Percentiles rank a stretch among this genome's conserved stretches.
phyloP scores from a whole-genome alignment of 1,140 invertebrate genomes.

The Protaetia brevitarsis region DNA sequence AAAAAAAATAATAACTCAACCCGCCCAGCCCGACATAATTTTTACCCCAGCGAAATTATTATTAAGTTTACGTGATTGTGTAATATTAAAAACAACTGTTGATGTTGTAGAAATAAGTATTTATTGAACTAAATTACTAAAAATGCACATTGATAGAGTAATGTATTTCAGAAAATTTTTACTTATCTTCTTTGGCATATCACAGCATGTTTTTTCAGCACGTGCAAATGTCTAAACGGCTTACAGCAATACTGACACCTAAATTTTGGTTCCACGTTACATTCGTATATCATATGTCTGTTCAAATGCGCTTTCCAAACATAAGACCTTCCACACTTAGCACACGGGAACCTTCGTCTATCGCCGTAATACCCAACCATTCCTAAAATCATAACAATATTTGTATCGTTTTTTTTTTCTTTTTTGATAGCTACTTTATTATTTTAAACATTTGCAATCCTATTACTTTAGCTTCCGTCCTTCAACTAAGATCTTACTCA shows the following conservation, averaged over 20 bases:
- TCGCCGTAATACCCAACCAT: not conserved
- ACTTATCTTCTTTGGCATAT: not conserved
- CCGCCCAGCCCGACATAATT: too few species aligned
- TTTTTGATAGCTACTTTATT: not conserved
- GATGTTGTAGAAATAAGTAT: not conserved
- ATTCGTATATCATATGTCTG: conserved; percentile 53
- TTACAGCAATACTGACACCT: conserved; percentile 42
- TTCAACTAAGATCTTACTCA: too few species aligned
- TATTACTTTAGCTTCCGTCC: too few species aligned
- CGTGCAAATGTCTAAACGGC: not conserved
- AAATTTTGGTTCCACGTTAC: conserved; percentile 54
- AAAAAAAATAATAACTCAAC: too few species aligned
- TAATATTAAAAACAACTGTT: not conserved
- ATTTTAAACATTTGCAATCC: not conserved
- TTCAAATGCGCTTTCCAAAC: conserved; percentile 53
- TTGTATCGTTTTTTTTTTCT: not conserved
- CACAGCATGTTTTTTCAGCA: not conserved
- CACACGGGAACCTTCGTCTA: conserved; percentile 12
- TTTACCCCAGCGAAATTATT: too few species aligned
- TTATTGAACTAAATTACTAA: not conserved
- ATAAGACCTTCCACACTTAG: conserved; percentile 32
- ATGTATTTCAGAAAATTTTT: not conserved
- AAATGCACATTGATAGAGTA: not conserved
- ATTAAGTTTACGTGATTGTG: too few species aligned
- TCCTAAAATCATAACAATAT: not conserved